These are phyloP conservation scores for Actenoides hombroni DNA, from an alignment of 2,113 vertebrate genomes.

Conservation along the genomic window DNA sequence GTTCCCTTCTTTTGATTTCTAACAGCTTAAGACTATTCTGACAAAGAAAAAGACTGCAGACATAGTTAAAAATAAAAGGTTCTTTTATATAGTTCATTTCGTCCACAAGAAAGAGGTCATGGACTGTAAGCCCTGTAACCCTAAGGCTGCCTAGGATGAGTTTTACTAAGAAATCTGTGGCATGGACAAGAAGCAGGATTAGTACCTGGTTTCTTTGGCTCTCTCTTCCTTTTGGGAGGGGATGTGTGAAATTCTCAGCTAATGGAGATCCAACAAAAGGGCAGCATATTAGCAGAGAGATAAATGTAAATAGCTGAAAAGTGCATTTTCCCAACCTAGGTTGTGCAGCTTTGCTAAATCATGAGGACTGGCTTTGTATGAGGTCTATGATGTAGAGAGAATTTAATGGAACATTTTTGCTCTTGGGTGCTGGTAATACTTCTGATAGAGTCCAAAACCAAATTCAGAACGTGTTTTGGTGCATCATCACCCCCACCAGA, in stretches of 20 bases:
- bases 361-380: not conserved
- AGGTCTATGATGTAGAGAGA: not conserved
- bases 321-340: not conserved
- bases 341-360: not conserved
- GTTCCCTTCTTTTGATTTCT: not conserved
- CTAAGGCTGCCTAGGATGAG: rapidly evolving
- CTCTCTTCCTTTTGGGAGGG: not conserved
- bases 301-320: not conserved
- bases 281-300: not conserved
- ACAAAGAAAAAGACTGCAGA: not conserved
- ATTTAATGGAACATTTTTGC: not conserved
- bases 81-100: not conserved
- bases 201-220: not conserved
- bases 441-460: not conserved
- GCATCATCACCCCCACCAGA: not conserved
- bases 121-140: not conserved
- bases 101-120: not conserved
- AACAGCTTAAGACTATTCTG: not conserved
- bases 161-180: not conserved
- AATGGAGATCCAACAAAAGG: not conserved
- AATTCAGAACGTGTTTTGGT: not conserved
- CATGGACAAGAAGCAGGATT: not conserved
- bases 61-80: not conserved
- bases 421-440: not conserved
- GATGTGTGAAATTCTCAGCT: not conserved